Percentiles rank a stretch among this genome's conserved stretches.
Conservation (phyloP, 2,888 invertebrate genomes). For the Listrodromus nycthemerus region DNA sequence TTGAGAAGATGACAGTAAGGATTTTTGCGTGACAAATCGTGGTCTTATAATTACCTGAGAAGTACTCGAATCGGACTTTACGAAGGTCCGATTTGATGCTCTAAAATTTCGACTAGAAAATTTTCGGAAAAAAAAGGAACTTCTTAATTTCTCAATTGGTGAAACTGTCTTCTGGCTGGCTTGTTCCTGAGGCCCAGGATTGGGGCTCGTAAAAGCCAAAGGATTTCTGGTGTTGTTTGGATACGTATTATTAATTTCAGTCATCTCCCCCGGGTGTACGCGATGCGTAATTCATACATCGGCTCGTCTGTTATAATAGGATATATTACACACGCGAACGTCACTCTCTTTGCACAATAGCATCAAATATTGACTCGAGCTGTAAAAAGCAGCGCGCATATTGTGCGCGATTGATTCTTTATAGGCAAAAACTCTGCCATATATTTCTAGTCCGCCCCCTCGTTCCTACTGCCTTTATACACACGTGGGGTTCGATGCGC, state of each 20-base stretch:
- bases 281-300: slow-evolving; percentile 76
- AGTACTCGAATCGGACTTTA: too few species aligned
- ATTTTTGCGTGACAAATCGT: too few species aligned
- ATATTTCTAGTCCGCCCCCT: slow-evolving; percentile 55
- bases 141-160: too few species aligned
- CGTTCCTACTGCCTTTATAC: slow-evolving; percentile 48
- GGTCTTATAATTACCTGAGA: too few species aligned
- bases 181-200: too few species aligned
- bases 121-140: too few species aligned
- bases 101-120: too few species aligned
- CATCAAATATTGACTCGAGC: slow-evolving; percentile 81
- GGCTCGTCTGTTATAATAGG: slow-evolving; percentile 48
- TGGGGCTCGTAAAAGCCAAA: background rate
- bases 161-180: too few species aligned
- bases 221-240: background rate
- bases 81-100: too few species aligned
- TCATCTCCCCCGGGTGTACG: slow-evolving; percentile 58
- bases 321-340: slow-evolving; percentile 30
- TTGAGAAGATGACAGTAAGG: too few species aligned
- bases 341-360: slow-evolving; percentile 77
- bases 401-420: slow-evolving; percentile 80
- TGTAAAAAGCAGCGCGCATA: slow-evolving; percentile 69
- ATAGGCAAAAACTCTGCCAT: slow-evolving; percentile 68
- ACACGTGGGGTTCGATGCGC: slow-evolving; percentile 36
- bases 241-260: slow-evolving; percentile 41